phyloP scores from a whole-genome alignment of 2,888 invertebrate species.

The Xanthia togata region DNA sequence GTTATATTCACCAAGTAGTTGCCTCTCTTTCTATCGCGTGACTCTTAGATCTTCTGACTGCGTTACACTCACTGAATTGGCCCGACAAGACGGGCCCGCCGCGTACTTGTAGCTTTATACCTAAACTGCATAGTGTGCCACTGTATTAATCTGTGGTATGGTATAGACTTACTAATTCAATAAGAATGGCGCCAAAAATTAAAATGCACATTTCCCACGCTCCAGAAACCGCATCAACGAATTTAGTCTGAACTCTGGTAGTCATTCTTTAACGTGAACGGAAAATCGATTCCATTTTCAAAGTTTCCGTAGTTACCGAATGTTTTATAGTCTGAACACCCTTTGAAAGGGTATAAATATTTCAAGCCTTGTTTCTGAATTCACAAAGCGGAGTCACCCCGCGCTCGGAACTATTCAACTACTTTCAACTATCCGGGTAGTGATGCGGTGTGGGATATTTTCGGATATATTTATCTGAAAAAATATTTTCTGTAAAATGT shows the following conservation, averaged over 20 bases:
- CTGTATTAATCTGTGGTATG: too few relatives aligned
- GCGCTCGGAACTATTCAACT: conserved; percentile 49
- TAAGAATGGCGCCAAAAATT: background rate
- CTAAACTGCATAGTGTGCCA: too few relatives aligned
- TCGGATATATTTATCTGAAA: conserved; percentile 11
- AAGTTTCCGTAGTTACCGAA: conserved; percentile 23
- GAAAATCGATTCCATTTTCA: conserved; percentile 30
- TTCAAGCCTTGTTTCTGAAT: conserved; percentile 43
- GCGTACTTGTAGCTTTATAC: too few relatives aligned
- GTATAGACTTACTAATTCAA: background rate
- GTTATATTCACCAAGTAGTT: too few relatives aligned
- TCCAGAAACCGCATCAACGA: background rate
- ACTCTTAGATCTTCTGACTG: too few relatives aligned
- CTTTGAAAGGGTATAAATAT: conserved; percentile 44
- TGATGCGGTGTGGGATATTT: conserved; percentile 10
- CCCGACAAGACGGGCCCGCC: too few relatives aligned
- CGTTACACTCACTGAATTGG: too few relatives aligned
- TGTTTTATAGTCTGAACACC: conserved; percentile 21
- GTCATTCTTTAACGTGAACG: background rate
- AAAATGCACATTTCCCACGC: background rate
- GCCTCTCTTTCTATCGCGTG: too few relatives aligned
- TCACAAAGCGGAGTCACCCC: conserved; percentile 28
- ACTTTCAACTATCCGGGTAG: conserved; percentile 40
- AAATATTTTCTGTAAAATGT: background rate
- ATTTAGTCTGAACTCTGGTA: conserved; percentile 1